Conservation (phyloP, 2,113 vertebrate species). For the Microcebus jonahi region DNA sequence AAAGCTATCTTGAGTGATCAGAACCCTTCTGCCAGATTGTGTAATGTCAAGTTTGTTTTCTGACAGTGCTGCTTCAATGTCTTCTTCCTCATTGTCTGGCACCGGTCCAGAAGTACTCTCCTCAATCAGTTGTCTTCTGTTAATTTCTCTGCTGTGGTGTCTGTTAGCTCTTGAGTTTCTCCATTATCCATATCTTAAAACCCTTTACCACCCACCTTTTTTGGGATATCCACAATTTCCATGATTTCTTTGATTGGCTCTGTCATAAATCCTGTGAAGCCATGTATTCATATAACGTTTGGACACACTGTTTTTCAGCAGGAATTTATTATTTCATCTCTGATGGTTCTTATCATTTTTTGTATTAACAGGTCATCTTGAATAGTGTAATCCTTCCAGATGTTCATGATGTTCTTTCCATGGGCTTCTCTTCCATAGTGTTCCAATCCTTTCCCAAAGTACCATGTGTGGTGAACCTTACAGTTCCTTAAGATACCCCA, state of each 20-base stretch:
- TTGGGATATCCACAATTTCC: background rate
- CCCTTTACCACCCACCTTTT: background rate
- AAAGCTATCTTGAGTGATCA: background rate
- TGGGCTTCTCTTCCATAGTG: background rate
- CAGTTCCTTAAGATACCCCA: background rate
- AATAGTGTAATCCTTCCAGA: background rate
- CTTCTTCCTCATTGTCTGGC: background rate
- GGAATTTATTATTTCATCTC: background rate
- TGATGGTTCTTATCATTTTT: background rate
- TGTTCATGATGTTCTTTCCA: background rate
- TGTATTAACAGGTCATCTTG: background rate
- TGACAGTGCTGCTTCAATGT: background rate
- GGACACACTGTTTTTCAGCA: background rate
- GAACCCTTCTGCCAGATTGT: background rate
- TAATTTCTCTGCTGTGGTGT: background rate
- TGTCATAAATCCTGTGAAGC: background rate
- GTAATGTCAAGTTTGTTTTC: background rate
- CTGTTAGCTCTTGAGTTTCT: background rate
- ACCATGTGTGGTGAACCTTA: background rate
- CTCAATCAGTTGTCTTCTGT: background rate
- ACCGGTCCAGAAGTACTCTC: background rate
- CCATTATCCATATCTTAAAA: background rate
- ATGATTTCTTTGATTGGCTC: background rate
- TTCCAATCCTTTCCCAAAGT: background rate
- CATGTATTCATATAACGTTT: background rate